phyloP scores from a whole-genome alignment of 2,888 invertebrate genomes.

The Hartigia nigra region DNA sequence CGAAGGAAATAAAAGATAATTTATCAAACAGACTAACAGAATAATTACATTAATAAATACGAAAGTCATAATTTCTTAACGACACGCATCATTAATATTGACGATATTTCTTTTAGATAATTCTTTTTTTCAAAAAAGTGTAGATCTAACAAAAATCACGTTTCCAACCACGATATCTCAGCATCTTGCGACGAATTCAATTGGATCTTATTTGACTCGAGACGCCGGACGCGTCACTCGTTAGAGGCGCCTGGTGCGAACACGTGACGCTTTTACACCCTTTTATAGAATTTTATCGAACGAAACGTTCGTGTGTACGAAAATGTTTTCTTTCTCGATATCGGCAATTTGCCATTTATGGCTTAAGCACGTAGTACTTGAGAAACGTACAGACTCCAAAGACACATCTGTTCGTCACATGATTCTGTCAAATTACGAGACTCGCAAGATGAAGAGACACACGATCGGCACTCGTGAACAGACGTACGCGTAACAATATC shows the following conservation, averaged over 20 bases:
- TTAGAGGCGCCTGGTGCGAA: not conserved
- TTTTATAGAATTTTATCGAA: too few relatives aligned
- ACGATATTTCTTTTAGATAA: too few relatives aligned
- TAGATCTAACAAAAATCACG: not conserved
- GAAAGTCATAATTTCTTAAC: not conserved
- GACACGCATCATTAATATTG: not conserved
- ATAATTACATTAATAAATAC: not conserved
- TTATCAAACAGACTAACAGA: too few relatives aligned
- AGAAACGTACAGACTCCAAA: not conserved
- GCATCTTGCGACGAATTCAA: not conserved
- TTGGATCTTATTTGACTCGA: not conserved
- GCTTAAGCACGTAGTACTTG: not conserved
- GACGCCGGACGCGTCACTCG: not conserved
- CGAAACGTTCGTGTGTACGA: too few relatives aligned
- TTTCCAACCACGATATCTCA: not conserved
- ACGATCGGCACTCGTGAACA: not conserved
- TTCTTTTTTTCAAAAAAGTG: not conserved
- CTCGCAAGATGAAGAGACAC: not conserved
- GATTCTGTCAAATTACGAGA: not conserved
- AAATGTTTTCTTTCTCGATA: too few relatives aligned
- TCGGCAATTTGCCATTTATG: too few relatives aligned
- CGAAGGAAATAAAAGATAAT: too few relatives aligned
- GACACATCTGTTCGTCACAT: not conserved
- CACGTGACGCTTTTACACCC: too few relatives aligned
- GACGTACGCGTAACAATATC: not conserved